phyloP scores from a whole-genome alignment of 1,140 invertebrate species.

The Pinna nobilis region DNA sequence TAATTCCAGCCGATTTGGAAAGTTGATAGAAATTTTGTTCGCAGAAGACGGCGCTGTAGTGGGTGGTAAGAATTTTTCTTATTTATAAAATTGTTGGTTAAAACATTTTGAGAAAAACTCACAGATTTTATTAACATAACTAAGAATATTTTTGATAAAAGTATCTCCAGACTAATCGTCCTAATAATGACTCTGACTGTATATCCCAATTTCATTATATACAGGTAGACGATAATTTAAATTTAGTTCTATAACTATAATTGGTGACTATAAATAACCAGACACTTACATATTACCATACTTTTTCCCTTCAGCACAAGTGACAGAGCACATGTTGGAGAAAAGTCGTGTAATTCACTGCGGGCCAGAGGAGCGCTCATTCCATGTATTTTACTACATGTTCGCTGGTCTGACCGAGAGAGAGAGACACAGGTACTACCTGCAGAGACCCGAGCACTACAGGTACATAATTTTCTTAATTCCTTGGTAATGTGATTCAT shows the following conservation, averaged over 20 bases:
- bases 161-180: no score
- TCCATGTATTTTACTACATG: constrained; percentile 97
- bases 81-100: no score
- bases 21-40: constrained; percentile 61
- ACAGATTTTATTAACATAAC: no score
- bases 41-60: constrained; percentile 42
- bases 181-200: no score
- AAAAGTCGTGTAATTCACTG: constrained; percentile 94
- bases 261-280: no score
- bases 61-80: constrained; percentile 80
- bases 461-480: constrained; percentile 48
- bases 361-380: constrained; percentile 90
- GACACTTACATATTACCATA: no score
- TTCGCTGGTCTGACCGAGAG: constrained; percentile 75
- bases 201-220: no score
- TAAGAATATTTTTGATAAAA: no score
- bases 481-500: no score
- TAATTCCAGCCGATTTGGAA: constrained; percentile 96
- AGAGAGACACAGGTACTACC: constrained; percentile 54
- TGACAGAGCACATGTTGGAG: constrained; percentile 82
- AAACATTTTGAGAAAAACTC: no score
- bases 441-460: constrained; percentile 56
- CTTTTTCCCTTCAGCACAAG: constrained; percentile 45
- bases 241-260: no score
- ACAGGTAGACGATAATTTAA: no score